Conservation (phyloP, 2,797 vertebrate genomes). For the Acanthis flammea region DNA sequence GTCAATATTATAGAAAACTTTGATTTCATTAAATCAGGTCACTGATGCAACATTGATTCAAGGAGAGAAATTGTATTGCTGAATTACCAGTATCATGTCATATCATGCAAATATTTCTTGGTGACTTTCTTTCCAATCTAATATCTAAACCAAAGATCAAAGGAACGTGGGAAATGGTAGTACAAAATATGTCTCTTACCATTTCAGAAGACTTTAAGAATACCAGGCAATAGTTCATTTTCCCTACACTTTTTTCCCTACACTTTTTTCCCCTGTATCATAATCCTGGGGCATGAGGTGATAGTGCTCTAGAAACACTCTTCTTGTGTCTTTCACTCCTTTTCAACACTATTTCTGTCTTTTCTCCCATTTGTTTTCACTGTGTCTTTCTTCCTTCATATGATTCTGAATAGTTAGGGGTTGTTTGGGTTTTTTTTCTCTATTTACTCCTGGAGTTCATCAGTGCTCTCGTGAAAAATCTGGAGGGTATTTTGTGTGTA, state of each 20-base stretch:
- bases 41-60: not conserved
- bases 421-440: rapidly evolving
- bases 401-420: not conserved
- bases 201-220: not conserved
- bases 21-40: not conserved
- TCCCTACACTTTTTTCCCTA: not conserved
- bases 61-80: not conserved
- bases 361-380: not conserved
- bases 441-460: not conserved
- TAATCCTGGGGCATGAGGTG: not conserved
- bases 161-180: not conserved
- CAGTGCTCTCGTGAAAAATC: not conserved
- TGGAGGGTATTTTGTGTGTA: not conserved
- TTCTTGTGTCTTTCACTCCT: not conserved
- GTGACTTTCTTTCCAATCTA: not conserved
- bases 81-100: not conserved
- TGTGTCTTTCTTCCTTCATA: not conserved
- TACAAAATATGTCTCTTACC: not conserved
- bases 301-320: not conserved
- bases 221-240: not conserved
- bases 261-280: not conserved
- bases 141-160: not conserved
- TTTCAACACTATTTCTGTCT: not conserved
- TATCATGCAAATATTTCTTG: not conserved
- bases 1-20: not conserved